phyloP scores from a whole-genome alignment of 2,888 invertebrate genomes.

The Megastigmus dorsalis region DNA sequence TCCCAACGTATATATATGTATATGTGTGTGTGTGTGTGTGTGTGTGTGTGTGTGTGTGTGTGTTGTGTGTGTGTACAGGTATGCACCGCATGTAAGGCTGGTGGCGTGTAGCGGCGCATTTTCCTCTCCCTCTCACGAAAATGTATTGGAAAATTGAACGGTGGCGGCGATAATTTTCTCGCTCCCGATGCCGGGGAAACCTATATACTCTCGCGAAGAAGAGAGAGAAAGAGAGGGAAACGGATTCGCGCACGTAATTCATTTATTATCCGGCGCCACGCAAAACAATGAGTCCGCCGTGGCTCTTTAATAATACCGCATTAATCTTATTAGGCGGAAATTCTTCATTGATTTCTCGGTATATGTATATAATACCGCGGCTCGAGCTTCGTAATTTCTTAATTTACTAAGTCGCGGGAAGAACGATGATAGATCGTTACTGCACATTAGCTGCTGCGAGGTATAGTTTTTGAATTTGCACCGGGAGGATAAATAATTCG shows the following conservation, averaged over 20 bases:
- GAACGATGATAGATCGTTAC: neutral
- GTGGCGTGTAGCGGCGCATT: neutral
- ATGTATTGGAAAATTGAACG: conserved; percentile 19
- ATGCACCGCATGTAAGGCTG: no score
- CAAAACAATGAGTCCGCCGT: neutral
- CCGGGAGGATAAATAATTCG: no score
- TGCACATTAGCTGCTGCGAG: no score
- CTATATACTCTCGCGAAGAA: no score
- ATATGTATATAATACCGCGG: no score
- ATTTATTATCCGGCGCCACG: conserved; percentile 5
- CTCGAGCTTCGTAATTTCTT: conserved; percentile 12
- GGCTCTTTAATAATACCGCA: neutral
- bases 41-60: no score
- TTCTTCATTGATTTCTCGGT: neutral
- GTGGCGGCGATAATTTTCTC: neutral
- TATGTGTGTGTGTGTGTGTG: no score
- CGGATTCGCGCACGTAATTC: conserved; percentile 1
- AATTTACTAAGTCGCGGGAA: neutral
- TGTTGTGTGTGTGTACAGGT: no score
- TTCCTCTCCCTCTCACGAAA: conserved; percentile 3
- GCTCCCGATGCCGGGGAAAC: neutral
- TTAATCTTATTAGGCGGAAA: neutral
- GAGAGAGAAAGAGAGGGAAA: neutral
- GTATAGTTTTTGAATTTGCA: no score
- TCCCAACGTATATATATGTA: no score